Evolutionary conservation across 1,140 invertebrate genomes (phyloP).

Genomic region (Pseudoatta argentina): DNA sequence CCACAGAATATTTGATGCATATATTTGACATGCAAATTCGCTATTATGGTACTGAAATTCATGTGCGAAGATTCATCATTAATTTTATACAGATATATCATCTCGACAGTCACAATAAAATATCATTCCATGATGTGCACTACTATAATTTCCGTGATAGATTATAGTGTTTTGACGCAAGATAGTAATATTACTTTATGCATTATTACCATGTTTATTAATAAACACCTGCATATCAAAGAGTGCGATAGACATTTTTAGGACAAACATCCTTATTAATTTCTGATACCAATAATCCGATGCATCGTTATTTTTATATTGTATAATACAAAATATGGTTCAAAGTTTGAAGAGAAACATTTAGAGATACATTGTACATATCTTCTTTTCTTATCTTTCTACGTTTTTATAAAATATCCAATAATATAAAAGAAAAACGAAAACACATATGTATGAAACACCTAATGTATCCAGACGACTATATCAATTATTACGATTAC

Average conservation of each 20-base stretch:
- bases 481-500: slow-evolving; percentile 12
- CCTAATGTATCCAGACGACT: background rate
- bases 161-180: background rate
- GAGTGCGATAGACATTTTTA: background rate
- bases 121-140: slow-evolving; percentile 12
- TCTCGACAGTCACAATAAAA: slow-evolving; percentile 40
- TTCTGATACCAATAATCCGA: background rate
- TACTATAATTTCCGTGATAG: slow-evolving; percentile 40
- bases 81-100: slow-evolving; percentile 41
- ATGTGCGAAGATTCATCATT: slow-evolving; percentile 36
- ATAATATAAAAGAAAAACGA: background rate
- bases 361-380: background rate
- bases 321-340: background rate
- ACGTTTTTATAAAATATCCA: background rate
- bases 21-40: slow-evolving; percentile 29
- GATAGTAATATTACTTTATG: slow-evolving; percentile 3
- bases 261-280: background rate
- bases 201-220: background rate
- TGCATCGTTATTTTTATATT: slow-evolving; percentile 7
- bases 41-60: slow-evolving; percentile 1
- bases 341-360: background rate
- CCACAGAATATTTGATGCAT: background rate
- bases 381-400: background rate
- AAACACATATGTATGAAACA: background rate
- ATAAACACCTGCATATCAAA: background rate